Evolutionary conservation across 1,140 invertebrate genomes (phyloP).

Genomic region (Phortica variegata): DNA sequence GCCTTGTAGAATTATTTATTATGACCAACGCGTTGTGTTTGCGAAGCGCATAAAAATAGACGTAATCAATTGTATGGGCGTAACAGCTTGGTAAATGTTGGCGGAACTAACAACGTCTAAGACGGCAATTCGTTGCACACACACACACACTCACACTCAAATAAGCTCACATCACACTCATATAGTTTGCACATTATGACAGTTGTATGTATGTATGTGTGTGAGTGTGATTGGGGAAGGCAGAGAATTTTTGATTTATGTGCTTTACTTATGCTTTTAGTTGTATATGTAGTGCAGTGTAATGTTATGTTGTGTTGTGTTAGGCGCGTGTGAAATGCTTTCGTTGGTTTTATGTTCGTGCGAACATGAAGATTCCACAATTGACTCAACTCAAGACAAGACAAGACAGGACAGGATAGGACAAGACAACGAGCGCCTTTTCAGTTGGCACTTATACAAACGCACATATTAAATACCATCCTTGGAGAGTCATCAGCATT

Average conservation of each 20-base stretch:
- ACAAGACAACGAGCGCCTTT: too few species aligned
- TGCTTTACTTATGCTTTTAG: constrained; percentile 54
- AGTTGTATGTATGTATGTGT: background rate
- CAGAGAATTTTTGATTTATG: constrained; percentile 55
- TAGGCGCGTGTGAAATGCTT: constrained; percentile 41
- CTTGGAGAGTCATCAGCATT: constrained; percentile 56
- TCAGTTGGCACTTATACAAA: constrained; percentile 28
- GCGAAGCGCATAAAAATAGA: too few species aligned
- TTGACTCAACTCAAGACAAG: constrained; percentile 24
- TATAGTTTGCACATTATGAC: too few species aligned
- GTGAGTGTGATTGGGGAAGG: constrained; percentile 22
- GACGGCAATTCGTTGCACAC: too few species aligned
- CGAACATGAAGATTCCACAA: constrained; percentile 3
- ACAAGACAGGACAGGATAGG: too few species aligned
- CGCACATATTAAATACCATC: constrained; percentile 47
- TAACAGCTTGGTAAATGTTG: too few species aligned
- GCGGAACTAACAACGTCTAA: too few species aligned
- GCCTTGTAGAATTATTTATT: too few species aligned
- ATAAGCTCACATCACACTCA: too few species aligned
- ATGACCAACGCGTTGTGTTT: too few species aligned
- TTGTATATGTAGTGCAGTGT: constrained; percentile 45
- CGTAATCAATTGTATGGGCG: too few species aligned
- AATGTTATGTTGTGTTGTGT: constrained; percentile 54
- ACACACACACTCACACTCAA: too few species aligned
- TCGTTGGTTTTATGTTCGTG: constrained; percentile 32